A percentile compares a stretch with the other conserved stretches of the same genome.
Evolutionary conservation across 2,888 invertebrate species (phyloP).

Genomic region (Aphidius colemani): DNA sequence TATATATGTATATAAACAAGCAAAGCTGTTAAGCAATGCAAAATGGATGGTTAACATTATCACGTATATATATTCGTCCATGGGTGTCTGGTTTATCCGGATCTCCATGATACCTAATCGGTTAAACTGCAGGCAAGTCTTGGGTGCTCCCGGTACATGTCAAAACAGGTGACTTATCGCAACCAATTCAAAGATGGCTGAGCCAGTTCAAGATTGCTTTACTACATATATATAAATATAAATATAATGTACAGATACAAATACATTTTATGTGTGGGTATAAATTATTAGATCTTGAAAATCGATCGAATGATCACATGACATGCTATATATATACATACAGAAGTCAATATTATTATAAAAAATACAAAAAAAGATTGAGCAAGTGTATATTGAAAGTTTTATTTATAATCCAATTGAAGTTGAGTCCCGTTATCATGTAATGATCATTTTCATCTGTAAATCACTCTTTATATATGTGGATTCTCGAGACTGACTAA

Average conservation of each 20-base stretch:
- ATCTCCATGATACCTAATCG: conserved; percentile 45
- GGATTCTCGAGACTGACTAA: no score
- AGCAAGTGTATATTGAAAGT: conserved; percentile 10
- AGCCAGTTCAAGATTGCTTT: conserved; percentile 7
- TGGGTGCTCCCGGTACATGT: conserved; percentile 16
- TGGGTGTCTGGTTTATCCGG: conserved; percentile 52
- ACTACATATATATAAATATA: no score
- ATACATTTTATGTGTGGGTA: conserved; percentile 14
- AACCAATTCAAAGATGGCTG: conserved; percentile 47
- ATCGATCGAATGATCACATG: conserved; percentile 18
- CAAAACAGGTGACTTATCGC: conserved; percentile 53
- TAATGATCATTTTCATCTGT: no score
- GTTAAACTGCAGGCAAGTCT: conserved; percentile 31
- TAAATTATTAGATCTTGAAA: conserved; percentile 31
- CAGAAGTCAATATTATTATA: neutral
- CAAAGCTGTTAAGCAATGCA: conserved; percentile 33
- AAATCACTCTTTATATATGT: no score
- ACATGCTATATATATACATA: conserved; percentile 13
- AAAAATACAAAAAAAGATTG: conserved; percentile 8
- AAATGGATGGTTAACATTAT: conserved; percentile 1
- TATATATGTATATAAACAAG: neutral
- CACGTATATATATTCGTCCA: conserved; percentile 5
- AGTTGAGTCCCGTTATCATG: no score
- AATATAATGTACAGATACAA: no score
- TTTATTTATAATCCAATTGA: conserved; percentile 2